Evolutionary conservation across 2,888 invertebrate genomes (phyloP).

Genomic region (Amphipoea oculea): DNA sequence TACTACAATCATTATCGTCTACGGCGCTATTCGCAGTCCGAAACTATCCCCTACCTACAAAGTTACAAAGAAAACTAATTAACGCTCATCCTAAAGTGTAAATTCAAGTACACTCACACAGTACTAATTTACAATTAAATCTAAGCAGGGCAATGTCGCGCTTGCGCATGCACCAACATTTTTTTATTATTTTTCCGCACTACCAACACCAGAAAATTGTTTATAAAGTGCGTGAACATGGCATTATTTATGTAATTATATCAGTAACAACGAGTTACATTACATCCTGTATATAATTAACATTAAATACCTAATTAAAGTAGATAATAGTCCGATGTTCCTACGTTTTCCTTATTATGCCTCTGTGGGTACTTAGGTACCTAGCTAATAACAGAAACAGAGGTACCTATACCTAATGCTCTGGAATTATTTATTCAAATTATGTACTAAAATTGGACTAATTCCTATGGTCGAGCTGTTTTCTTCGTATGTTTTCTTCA

Average conservation of each 20-base stretch:
- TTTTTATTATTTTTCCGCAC: conserved; percentile 79
- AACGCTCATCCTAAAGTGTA: neutral
- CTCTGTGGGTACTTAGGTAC: conserved; percentile 54
- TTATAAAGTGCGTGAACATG: conserved; percentile 75
- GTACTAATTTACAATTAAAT: conserved; percentile 50
- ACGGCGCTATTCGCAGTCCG: neutral
- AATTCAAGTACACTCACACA: conserved; percentile 7
- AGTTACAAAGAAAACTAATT: neutral
- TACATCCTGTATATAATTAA: conserved; percentile 87
- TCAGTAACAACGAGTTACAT: conserved; percentile 76
- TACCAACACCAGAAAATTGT: conserved; percentile 85
- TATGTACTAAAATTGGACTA: conserved; percentile 17
- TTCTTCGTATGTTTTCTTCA: neutral
- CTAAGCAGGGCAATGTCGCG: conserved; percentile 48
- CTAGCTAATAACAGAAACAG: conserved; percentile 37
- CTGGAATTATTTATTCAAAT: conserved; percentile 36
- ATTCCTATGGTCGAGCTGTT: neutral
- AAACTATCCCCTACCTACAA: neutral
- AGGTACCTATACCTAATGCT: conserved; percentile 23
- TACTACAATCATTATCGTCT: neutral
- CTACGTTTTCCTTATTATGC: conserved; percentile 83
- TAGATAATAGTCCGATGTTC: conserved; percentile 79
- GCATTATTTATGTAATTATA: conserved; percentile 85
- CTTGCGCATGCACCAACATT: conserved; percentile 32
- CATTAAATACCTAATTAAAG: conserved; percentile 88